Conservation (phyloP, 2,113 vertebrate species). For the Paradisaea rubra region DNA sequence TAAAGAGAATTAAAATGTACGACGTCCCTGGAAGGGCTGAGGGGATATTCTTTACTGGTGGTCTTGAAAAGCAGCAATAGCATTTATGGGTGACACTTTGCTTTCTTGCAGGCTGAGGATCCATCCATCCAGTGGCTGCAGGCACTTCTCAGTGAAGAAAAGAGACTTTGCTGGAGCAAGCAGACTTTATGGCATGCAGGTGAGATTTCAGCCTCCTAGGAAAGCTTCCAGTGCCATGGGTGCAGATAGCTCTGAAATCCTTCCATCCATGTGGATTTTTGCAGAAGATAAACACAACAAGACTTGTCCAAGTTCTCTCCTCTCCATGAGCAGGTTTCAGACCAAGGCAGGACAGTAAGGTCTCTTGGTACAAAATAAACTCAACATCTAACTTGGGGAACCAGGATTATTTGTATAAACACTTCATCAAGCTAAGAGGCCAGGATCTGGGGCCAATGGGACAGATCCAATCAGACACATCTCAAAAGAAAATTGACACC, state of each 20-base stretch:
- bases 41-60: neutral
- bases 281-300: neutral
- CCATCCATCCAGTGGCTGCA: neutral
- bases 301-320: neutral
- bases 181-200: neutral
- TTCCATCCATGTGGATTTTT: neutral
- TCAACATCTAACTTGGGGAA: neutral
- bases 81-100: neutral
- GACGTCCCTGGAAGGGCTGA: neutral
- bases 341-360: neutral
- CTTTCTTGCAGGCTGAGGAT: neutral
- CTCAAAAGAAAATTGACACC: neutral
- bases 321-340: neutral
- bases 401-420: neutral
- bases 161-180: neutral
- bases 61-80: neutral
- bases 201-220: neutral
- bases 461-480: neutral
- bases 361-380: neutral
- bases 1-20: neutral
- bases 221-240: neutral
- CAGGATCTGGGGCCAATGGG: neutral
- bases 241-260: neutral
- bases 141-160: neutral
- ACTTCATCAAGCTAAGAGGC: neutral